Base-by-base conservation (phyloP, 1,140 invertebrate species). In the Neotoxoptera formosana region DNA sequence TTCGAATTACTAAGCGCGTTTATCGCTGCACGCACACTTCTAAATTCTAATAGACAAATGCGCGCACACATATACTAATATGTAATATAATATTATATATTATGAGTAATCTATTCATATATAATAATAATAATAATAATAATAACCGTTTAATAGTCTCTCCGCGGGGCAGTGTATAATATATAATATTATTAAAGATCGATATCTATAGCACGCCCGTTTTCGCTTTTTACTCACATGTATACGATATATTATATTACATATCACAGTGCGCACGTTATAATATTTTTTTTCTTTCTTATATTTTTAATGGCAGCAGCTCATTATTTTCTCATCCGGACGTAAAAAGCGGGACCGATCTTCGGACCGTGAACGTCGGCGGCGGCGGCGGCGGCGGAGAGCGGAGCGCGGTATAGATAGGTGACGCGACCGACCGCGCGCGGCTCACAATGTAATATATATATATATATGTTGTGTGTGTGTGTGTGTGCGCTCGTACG, bases 321-420 rank as follows among this genome's bases (percentile, higher is more conserved):
- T 93, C 91, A 45, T 93, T 93, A 93, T 93, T 86, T 91, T 93
- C 81, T 53, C 91, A 45, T 93, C 60, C 30, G 88, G 34, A 89
- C n/a, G 45, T 41, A 25, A 89, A 41, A 53, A 56, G 88, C 88
- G 48, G 87, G 48, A 51, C 87, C 48, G 87, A 89, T 89, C n/a
- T 89, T 53, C 47, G 51, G 88, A 56, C n/a, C 48, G 88, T 53
- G 53, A 89, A 56, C 51, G 84, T 86, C 84, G 36, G 11, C 41
- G 45, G 23, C 30, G 83, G 30, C 84, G 36, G 11, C 41, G 45
- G 23, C 30, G 83, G 30, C 4, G 84, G 45, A 25, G 25, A 45
- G 45, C 41, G 45, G 41, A 25, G 25, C 3, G 45, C 25, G 30
- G 45, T 11, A 84, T 41, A 84, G 36, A 84, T 84, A 47, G 84